Evolutionary conservation across 2,888 invertebrate genomes (phyloP), one percentile per base, ranked within the genome.

Genomic region (Bimastos eiseni): DNA sequence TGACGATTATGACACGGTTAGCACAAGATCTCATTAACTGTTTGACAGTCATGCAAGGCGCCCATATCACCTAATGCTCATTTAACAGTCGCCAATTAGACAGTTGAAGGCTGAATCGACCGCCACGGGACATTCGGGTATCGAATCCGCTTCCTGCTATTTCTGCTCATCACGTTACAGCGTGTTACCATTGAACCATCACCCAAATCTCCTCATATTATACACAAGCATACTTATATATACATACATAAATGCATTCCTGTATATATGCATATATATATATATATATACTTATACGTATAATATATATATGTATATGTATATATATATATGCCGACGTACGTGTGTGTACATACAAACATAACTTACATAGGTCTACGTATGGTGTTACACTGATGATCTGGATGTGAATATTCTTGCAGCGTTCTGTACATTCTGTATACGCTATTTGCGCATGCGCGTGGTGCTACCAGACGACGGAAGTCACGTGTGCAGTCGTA

Each of bases 401-500:
- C 3, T 30, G 24, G 17, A 86, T 86, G 37, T 86, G 37, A 6
- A 86, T 86, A 24, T 86, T 21, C 24, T 36, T 86, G 34, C 17
- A 86, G 86, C 86, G 86, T 86, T 86, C 37, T 86, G 86, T 24
- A 86, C 86, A 6, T 86, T 86, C 37, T 86, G 36, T 17, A 86
- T 86, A 36, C 86, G 86, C 21, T 86, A 36, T 86, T 8, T 36
- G 37, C 34, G 34, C 36, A 36, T 86, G 36, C 86, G 86, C 24
- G 37, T 36, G 6, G 15, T 37, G 37, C 24, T 86, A 11, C 21
- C 6, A 21, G 21, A 33, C 37, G 86, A 86, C 34, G 86, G 8
- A 21, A n/a, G 30, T 70, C 86, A 86, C 86, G n/a, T 34, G 34
- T 0, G 36, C 86, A 5, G 4, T 11, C 21, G 36, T 8, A 34